Evolutionary conservation across 2,113 vertebrate species (phyloP), one percentile per base, ranked within the genome.

Genomic region (Plectropomus leopardus): DNA sequence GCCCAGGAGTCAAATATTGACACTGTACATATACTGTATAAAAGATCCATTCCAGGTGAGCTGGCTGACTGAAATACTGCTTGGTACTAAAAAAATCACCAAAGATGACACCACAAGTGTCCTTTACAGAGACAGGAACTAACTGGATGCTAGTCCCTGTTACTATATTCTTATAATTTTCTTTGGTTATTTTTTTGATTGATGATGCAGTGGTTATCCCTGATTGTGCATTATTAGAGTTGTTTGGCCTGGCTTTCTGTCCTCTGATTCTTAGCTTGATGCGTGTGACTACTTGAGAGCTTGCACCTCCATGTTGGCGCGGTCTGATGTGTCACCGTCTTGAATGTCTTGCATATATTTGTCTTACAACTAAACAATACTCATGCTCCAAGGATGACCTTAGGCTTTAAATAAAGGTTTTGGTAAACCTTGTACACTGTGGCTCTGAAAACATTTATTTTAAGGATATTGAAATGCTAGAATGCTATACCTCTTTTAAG

Each of bases 351-450:
- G 4, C 32, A 9, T 45, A 11, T 24, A 63, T 32, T 42, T 53
- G 23, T 26, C 45, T 24, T 67, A 47, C 10, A 40, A 67, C 64
- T 44, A 26, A 80, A 81, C 63, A 55, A 57, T 45, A 50, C 34
- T 48, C 30, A 53, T 45, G 17, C 26, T 34, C 47, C 0, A 23
- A 58, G 42, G 44, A 23, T 61, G 34, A 1, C 53, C 54, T 48
- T 3, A n/a, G 14, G 45, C 26, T 73, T 40, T 40, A 3, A 10
- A 40, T 40, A 40, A 40, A 10, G 36, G 36, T 40, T 76, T 66
- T 63, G 57, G 23, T 67, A 57, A 78, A 45, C n/a, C 53, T 32
- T 36, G 32, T 23, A 66, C 59, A 47, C 23, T 53, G 44, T 34
- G 24, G 45, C 68, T 51, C 17, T 65, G 40, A 14, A 60, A 61